A percentile compares a stretch with the other conserved stretches of the same genome.
Evolutionary conservation across 2,888 invertebrate genomes (phyloP).

Genomic region (Drosophila neotestacea): DNA sequence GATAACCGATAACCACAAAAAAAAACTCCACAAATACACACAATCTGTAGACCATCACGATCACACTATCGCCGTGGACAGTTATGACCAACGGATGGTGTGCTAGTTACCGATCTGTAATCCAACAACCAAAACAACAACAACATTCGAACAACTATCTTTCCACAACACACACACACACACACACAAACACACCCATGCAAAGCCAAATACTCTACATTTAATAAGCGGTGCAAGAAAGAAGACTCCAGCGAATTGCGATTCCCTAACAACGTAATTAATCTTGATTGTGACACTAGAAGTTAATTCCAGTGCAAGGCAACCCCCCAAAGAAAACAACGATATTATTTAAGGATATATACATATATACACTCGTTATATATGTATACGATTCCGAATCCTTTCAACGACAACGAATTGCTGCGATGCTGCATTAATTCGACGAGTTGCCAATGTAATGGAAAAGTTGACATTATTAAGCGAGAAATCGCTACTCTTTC

Average conservation of each 20-base stretch:
- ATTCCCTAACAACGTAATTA: slow-evolving; percentile 59
- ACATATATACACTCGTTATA: slow-evolving; percentile 29
- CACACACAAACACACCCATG: slow-evolving; percentile 32
- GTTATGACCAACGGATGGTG: slow-evolving; percentile 83
- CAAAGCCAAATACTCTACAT: slow-evolving; percentile 26
- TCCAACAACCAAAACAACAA: slow-evolving; percentile 50
- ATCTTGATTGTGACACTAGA: slow-evolving; percentile 67
- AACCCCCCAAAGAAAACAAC: slow-evolving; percentile 49
- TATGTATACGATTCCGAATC: slow-evolving; percentile 35
- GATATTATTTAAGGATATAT: slow-evolving; percentile 46
- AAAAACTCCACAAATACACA: slow-evolving; percentile 22
- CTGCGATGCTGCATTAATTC: slow-evolving; percentile 40
- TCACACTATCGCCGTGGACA: slow-evolving; percentile 84
- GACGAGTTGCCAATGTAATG: slow-evolving; percentile 67
- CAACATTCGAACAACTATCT: slow-evolving; percentile 30
- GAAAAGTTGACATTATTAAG: slow-evolving; percentile 34
- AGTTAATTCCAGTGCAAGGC: slow-evolving; percentile 53
- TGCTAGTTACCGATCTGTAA: slow-evolving; percentile 85
- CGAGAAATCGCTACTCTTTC: slow-evolving; percentile 25
- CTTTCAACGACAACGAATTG: slow-evolving; percentile 55
- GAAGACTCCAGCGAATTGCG: slow-evolving; percentile 49
- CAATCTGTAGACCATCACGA: slow-evolving; percentile 83
- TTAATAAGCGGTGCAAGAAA: slow-evolving; percentile 58
- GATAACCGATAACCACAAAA: slow-evolving; percentile 22
- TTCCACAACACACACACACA: slow-evolving; percentile 38